These are phyloP conservation scores for Mus minutoides DNA, from an alignment of 2,797 vertebrate species.

Conservation along the genomic window DNA sequence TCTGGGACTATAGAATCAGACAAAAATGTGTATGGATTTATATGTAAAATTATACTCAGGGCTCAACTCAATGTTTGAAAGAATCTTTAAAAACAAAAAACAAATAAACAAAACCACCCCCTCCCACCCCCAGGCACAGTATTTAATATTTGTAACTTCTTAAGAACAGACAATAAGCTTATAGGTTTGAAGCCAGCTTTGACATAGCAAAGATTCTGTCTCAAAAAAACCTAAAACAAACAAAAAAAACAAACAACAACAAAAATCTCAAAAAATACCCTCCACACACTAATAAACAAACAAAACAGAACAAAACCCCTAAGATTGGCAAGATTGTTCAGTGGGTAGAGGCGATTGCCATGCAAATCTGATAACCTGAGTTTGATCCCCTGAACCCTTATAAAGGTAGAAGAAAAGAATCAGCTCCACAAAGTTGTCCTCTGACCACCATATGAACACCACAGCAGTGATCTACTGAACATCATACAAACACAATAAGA, in stretches of 20 bases:
- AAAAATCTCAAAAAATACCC: background rate
- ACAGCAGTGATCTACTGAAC: background rate
- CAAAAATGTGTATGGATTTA: background rate
- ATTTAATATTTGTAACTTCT: background rate
- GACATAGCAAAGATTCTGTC: background rate
- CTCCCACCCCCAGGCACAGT: background rate
- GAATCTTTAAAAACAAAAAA: background rate
- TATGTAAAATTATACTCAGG: conserved; percentile 26
- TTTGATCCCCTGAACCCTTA: background rate
- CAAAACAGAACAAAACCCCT: background rate
- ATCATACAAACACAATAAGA: background rate
- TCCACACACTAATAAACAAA: background rate
- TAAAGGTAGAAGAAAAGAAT: background rate
- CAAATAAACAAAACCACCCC: background rate
- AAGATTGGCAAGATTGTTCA: background rate
- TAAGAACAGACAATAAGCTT: background rate
- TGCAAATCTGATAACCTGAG: background rate
- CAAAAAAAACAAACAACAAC: background rate
- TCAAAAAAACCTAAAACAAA: background rate
- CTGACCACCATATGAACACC: background rate
- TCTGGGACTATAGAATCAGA: background rate
- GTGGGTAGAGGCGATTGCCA: background rate
- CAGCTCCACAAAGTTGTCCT: background rate
- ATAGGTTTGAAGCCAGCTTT: background rate
- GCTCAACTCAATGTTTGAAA: conserved; percentile 23